phyloP scores from a whole-genome alignment of 2,113 vertebrate species.

The Stictonetta naevosa region DNA sequence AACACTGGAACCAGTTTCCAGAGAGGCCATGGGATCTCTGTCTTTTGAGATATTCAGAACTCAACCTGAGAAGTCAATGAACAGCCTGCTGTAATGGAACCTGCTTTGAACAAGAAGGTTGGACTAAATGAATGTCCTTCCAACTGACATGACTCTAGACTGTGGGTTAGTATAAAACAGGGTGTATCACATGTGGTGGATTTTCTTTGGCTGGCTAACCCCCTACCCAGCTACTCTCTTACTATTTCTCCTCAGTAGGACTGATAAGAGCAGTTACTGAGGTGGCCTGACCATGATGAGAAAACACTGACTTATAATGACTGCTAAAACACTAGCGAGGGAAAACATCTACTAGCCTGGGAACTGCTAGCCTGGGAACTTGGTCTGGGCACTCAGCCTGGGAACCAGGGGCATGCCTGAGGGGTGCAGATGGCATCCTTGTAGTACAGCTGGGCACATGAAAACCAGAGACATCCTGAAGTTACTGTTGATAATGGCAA shows the following conservation, averaged over 20 bases:
- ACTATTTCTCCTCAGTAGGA: background rate
- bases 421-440: background rate
- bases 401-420: background rate
- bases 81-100: background rate
- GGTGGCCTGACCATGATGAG: background rate
- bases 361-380: background rate
- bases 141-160: background rate
- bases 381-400: background rate
- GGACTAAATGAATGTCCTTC: background rate
- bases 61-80: background rate
- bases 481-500: background rate
- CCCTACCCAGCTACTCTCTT: background rate
- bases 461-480: background rate
- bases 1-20: background rate
- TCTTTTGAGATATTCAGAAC: background rate
- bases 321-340: background rate
- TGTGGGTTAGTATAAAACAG: background rate
- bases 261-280: background rate
- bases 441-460: background rate
- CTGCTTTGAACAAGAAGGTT: background rate
- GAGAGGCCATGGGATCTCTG: background rate
- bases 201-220: background rate
- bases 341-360: background rate
- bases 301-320: background rate
- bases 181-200: fast-evolving